These are phyloP conservation scores for Mionectes olivaceus DNA, from an alignment of 2,797 vertebrate genomes.

Conservation along the genomic window DNA sequence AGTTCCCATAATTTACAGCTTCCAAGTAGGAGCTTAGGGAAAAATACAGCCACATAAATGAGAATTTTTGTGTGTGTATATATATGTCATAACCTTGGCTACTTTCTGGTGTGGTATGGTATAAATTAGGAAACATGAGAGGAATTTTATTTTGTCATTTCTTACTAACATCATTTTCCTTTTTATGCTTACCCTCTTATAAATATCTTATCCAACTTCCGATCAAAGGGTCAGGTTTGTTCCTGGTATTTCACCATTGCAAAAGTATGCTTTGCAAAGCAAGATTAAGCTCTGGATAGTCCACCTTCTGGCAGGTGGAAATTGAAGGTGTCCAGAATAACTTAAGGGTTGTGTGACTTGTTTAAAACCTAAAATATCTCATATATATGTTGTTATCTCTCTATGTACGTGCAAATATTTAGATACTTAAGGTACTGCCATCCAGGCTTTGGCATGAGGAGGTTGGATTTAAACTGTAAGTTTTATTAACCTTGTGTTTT, in stretches of 20 bases:
- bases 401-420: neutral
- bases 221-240: neutral
- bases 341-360: neutral
- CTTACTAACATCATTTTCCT: neutral
- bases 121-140: neutral
- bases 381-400: neutral
- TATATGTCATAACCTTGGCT: neutral
- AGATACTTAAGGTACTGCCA: neutral
- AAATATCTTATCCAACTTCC: neutral
- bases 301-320: neutral
- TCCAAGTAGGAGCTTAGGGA: neutral
- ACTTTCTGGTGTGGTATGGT: neutral
- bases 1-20: neutral
- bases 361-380: neutral
- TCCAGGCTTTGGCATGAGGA: neutral
- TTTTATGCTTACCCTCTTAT: neutral
- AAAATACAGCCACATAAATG: neutral
- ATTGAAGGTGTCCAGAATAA: neutral
- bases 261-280: neutral
- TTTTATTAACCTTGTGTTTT: neutral
- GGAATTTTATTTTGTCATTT: neutral
- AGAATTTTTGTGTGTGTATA: neutral
- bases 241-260: neutral
- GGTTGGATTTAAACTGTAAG: neutral
- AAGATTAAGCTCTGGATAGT: neutral